Base-by-base conservation (phyloP, 1,140 invertebrate species). In the Rhopalosiphum maidis region DNA sequence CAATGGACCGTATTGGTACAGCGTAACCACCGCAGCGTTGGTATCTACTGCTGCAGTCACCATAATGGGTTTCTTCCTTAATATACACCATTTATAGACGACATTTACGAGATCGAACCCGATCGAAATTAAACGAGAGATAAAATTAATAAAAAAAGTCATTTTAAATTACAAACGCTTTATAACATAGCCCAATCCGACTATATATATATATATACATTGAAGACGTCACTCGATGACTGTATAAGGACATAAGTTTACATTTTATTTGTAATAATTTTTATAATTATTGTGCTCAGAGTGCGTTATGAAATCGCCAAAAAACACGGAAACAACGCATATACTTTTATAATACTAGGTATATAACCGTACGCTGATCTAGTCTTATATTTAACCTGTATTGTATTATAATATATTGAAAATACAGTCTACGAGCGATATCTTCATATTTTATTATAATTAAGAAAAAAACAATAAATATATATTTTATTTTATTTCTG, bases 401-500 rank as follows among this genome's bases (percentile, higher is more conserved):
- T 18, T 46, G n/a, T 68, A 30, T 30, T 23, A 60, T 8, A 11
- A 25, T 30, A 60, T 9, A 25, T 51, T 51, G 48, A 60, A 77
- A 30, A 77, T 43, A 41, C 46, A 21, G 86, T 88, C 46, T 48
- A 35, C 86, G 86, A 88, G 30, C 15, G 86, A 8, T 48, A 48
- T 30, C 86, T 87, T 87, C 41, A 87, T 48, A 21, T 87, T 48
- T 51, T 88, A 30, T 48, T 88, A 48, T 88, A 22, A 21, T 88
- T 87, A 48, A 87, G 60, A 88, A 85, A 43, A 41, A 25, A 25
- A n/a, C 85, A 15, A 87, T 89, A 35, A 89, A 37, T 54, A 30
- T 86, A 48, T 89, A 55, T 55, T 89, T 37, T 54, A 89, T 89
- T 89, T 54, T 89, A 54, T 89, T 89, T 89, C 51, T 25, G 51